phyloP scores from a whole-genome alignment of 92 coral and sea anemone species.

The Ricordea florida region DNA sequence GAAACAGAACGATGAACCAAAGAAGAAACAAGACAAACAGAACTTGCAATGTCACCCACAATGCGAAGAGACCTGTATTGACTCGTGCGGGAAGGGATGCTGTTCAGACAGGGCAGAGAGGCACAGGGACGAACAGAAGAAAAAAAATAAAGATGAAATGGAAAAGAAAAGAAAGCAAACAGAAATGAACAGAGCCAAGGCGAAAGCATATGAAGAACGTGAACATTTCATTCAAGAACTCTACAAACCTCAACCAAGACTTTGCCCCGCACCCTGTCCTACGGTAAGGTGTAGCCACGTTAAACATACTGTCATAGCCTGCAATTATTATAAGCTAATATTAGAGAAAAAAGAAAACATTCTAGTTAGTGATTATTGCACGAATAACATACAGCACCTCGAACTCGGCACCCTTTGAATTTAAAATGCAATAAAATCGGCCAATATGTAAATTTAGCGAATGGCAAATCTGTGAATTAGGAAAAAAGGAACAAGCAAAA shows the following conservation, averaged over 20 bases:
- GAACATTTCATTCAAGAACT: constrained; percentile 5
- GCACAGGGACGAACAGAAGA: constrained; percentile 28
- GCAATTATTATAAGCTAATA: no score
- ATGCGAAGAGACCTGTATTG: constrained; percentile 47
- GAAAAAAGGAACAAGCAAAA: no score
- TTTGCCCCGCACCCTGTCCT: constrained; percentile 74
- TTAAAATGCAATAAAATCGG: no score
- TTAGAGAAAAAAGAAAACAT: no score
- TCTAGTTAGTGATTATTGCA: no score
- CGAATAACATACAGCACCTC: no score
- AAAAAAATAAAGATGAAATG: constrained; percentile 14
- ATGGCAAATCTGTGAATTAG: no score
- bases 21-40: constrained; percentile 6
- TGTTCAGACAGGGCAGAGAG: constrained; percentile 57
- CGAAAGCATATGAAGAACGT: neutral
- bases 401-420: no score
- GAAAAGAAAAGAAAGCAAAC: constrained; percentile 8
- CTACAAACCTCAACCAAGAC: constrained; percentile 66
- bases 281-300: no score
- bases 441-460: no score
- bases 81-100: constrained; percentile 75
- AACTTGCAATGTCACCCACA: constrained; percentile 27
- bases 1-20: constrained; percentile 29
- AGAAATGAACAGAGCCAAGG: constrained; percentile 6
- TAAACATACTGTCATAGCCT: no score